Evolutionary conservation across 2,888 invertebrate species (phyloP).

Genomic region (Endotricha flammealis): DNA sequence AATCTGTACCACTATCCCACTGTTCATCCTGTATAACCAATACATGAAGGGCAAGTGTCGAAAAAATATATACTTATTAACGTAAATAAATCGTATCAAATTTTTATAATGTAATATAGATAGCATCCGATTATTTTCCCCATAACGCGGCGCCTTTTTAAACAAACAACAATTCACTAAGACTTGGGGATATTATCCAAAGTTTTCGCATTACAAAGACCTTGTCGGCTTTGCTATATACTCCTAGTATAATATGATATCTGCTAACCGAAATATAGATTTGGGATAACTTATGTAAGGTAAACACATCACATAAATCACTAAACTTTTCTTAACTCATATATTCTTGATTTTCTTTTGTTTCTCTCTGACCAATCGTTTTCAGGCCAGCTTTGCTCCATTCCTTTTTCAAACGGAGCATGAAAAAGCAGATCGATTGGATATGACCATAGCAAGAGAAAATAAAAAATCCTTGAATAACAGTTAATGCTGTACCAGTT

Average conservation of each 20-base stretch:
- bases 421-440: no score
- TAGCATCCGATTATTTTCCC: not conserved
- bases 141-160: not conserved
- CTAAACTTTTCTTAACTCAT: not conserved
- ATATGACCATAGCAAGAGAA: no score
- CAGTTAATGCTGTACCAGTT: no score
- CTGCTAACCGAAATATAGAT: not conserved
- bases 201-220: slow-evolving; percentile 8
- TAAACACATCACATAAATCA: not conserved
- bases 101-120: no score
- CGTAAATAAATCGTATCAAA: no score
- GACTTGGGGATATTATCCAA: slow-evolving; percentile 4
- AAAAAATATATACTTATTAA: no score
- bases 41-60: no score
- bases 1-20: no score
- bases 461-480: no score
- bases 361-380: not conserved
- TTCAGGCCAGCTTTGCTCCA: no score
- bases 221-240: not conserved
- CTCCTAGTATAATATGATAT: not conserved
- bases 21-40: no score
- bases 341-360: not conserved
- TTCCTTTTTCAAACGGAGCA: no score
- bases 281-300: not conserved
- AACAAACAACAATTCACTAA: slow-evolving; percentile 5